Evolutionary conservation across 1,140 invertebrate genomes (phyloP).

Genomic region (Drosophila teissieri): DNA sequence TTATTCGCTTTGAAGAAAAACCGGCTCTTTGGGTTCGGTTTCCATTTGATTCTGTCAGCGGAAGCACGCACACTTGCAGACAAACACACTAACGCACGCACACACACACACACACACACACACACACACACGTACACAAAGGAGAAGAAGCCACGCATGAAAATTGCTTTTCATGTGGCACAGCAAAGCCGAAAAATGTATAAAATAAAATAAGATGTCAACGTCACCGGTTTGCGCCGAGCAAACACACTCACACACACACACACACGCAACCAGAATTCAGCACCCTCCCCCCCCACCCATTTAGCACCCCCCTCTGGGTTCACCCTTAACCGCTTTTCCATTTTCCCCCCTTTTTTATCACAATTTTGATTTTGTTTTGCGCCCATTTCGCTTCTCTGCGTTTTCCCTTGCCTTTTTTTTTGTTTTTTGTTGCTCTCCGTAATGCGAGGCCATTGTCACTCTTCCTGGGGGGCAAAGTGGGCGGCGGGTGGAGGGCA

Average conservation of each 20-base stretch:
- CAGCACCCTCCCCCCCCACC: neutral
- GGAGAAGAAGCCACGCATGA: slow-evolving; percentile 80
- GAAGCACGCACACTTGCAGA: slow-evolving; percentile 62
- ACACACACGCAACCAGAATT: too few species aligned
- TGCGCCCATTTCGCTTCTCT: slow-evolving; percentile 43
- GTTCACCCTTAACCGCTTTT: slow-evolving; percentile 27
- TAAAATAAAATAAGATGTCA: slow-evolving; percentile 63
- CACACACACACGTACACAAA: neutral
- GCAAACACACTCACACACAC: slow-evolving; percentile 1
- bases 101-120: neutral
- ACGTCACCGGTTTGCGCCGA: slow-evolving; percentile 58
- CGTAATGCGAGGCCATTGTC: slow-evolving; percentile 67
- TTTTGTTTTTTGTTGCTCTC: slow-evolving; percentile 7
- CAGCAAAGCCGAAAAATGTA: slow-evolving; percentile 35
- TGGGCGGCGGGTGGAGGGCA: neutral
- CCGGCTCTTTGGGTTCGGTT: slow-evolving; percentile 68
- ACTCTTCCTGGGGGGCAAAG: slow-evolving; percentile 52
- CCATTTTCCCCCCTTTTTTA: slow-evolving; percentile 28
- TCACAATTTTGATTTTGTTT: slow-evolving; percentile 56
- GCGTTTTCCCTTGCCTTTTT: slow-evolving; percentile 22
- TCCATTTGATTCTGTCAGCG: slow-evolving; percentile 55
- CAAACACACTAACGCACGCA: slow-evolving; percentile 3
- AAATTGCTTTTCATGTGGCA: slow-evolving; percentile 77
- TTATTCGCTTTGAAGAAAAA: slow-evolving; percentile 71
- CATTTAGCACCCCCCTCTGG: slow-evolving; percentile 23